phyloP scores from a whole-genome alignment of 1,140 invertebrate species.

The Platyscapa corneri region DNA sequence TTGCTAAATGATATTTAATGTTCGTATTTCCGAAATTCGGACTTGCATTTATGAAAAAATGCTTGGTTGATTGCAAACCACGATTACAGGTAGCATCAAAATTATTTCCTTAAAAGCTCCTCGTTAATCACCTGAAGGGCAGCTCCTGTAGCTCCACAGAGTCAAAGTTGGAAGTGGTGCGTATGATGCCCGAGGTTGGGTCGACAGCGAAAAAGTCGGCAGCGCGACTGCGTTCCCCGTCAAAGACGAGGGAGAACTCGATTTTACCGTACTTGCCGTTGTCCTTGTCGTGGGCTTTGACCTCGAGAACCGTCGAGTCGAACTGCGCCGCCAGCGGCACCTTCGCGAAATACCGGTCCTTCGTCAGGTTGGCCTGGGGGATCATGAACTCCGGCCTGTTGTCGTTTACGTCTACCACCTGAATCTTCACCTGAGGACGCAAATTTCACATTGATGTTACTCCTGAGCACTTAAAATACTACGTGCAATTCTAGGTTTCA shows the following conservation, averaged over 20 bases:
- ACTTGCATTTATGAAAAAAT: no score
- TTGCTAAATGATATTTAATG: no score
- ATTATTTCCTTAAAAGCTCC: no score
- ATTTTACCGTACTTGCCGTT: constrained; percentile 86
- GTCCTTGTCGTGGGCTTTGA: constrained; percentile 87
- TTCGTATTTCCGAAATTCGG: no score
- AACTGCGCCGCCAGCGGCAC: constrained; percentile 82
- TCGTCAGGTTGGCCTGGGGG: constrained; percentile 74
- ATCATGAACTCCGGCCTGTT: constrained; percentile 88
- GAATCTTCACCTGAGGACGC: constrained; percentile 80
- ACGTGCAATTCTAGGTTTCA: no score
- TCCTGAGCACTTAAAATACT: no score
- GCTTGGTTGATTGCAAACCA: no score
- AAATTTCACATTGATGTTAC: neutral
- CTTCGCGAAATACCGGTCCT: constrained; percentile 82
- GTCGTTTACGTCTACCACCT: constrained; percentile 90
- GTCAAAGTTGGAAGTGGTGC: constrained; percentile 82
- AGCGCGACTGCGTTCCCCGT: constrained; percentile 75
- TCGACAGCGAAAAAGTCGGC: constrained; percentile 83
- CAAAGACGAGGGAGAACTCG: constrained; percentile 80
- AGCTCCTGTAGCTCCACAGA: constrained; percentile 77
- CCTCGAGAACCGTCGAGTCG: constrained; percentile 83
- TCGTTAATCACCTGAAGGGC: constrained; percentile 75
- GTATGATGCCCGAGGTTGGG: constrained; percentile 82
- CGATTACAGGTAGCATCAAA: no score